Evolutionary conservation across 2,113 vertebrate species (phyloP), one percentile per base, ranked within the genome.

Genomic region (Sinocyclocheilus rhinocerous): DNA sequence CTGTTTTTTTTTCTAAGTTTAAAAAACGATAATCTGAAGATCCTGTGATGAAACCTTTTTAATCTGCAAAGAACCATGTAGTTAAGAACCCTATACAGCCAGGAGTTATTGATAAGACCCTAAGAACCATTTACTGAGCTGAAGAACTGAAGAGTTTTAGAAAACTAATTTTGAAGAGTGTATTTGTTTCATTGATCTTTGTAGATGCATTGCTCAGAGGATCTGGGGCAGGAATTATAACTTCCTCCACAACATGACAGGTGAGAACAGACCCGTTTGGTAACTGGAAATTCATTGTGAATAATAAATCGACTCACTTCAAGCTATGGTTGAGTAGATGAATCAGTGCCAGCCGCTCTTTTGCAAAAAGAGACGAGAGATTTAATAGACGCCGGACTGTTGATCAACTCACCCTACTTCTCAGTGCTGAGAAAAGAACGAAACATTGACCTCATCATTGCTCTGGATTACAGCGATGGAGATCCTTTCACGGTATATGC

Each of bases 401-500:
- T 90, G 36, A 89, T 93, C 85, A 94, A 93, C 76, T 86, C 90
- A 42, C 88, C 91, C 10, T 95, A 92, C 45, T 90, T 93, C 2
- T 87, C 92, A 7, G 50, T 91, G 22, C 87, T 94, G 45, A 81
- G 45, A 36, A 85, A 88, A 0, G 9, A 85, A 11, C 78, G 90
- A 18, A 4, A 85, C 1, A 29, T 90, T 15, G 22, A 75, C 22
- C 72, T 75, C 18, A 11, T 72, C 69, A 72, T 72, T 42, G 57
- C 57, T 61, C 57, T 61, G 57, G 57, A 61, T 61, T 61, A n/a
- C 57, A 61, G 57, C 10, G 69, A 22, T 5, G 33, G 90, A 20
- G 90, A 94, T 81, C 92, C 92, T 67, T 93, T 94, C 33, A n/a
- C 85, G 93, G 94, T n/a, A n/a, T n/a, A n/a, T n/a, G n/a, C n/a